phyloP scores from a whole-genome alignment of 2,797 vertebrate genomes.

The Pangasius sanitwongsei region DNA sequence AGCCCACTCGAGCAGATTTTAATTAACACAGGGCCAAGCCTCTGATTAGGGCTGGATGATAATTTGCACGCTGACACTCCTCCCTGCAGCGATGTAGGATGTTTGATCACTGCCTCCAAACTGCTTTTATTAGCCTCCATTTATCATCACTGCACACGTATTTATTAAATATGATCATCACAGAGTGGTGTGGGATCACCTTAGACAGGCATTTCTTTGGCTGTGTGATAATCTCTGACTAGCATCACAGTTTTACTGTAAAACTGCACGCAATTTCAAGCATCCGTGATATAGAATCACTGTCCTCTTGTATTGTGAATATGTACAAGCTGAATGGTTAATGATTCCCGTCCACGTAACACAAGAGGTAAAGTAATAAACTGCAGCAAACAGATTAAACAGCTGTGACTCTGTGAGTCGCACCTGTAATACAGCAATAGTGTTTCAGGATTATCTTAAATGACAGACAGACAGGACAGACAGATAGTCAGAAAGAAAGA shows the following conservation, averaged over 20 bases:
- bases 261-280: not conserved
- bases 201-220: not conserved
- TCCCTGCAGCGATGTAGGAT: not conserved
- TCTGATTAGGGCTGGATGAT: slow-evolving; percentile 44
- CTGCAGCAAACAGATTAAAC: not conserved
- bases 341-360: not conserved
- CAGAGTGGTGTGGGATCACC: not conserved
- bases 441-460: not conserved
- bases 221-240: not conserved
- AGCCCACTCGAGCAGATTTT: slow-evolving; percentile 23
- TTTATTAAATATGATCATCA: slow-evolving; percentile 6
- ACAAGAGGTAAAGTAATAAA: not conserved
- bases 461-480: not conserved
- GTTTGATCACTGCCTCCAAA: not conserved
- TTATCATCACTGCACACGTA: not conserved
- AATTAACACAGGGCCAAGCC: slow-evolving; percentile 28
- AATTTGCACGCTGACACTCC: slow-evolving; percentile 35
- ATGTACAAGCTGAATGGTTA: not conserved
- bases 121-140: not conserved
- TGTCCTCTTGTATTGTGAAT: not conserved
- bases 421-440: not conserved
- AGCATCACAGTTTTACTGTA: not conserved
- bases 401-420: not conserved
- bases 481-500: not conserved
- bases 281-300: not conserved